Evolutionary conservation across 2,113 vertebrate genomes (phyloP).

Genomic region (Chitala chitala): DNA sequence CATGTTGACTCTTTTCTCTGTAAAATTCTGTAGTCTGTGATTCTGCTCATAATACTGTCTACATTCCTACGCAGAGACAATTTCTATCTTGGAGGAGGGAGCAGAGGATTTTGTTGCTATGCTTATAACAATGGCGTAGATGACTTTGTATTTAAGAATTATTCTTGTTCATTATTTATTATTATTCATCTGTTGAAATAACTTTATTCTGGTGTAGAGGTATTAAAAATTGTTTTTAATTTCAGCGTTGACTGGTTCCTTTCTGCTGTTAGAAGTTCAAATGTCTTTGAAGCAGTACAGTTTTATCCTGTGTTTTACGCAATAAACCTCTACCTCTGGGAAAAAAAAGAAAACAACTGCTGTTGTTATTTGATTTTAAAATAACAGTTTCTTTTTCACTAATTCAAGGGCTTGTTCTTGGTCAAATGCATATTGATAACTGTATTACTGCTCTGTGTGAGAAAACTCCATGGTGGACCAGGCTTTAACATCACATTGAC

Average conservation of each 20-base stretch:
- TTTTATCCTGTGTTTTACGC: constrained; percentile 81
- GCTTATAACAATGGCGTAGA: constrained; percentile 74
- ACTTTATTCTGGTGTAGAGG: constrained; percentile 80
- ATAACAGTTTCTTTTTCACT: background rate
- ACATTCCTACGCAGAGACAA: constrained; percentile 75
- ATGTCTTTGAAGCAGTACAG: constrained; percentile 80
- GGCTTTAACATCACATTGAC: no score
- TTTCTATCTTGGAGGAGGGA: constrained; percentile 71
- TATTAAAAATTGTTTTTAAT: constrained; percentile 73
- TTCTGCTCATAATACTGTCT: constrained; percentile 77
- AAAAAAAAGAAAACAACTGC: constrained; percentile 37
- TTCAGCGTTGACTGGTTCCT: constrained; percentile 77
- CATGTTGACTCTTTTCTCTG: constrained; percentile 70
- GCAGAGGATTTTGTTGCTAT: constrained; percentile 82
- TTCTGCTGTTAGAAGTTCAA: constrained; percentile 75
- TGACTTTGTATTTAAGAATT: constrained; percentile 88
- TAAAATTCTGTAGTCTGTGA: constrained; percentile 75
- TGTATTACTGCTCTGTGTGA: no score
- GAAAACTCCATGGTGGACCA: no score
- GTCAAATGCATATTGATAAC: background rate
- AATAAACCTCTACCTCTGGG: constrained; percentile 85
- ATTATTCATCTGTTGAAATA: constrained; percentile 78
- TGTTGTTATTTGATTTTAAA: constrained; percentile 21
- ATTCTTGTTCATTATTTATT: constrained; percentile 90
- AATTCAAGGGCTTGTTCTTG: background rate